Conservation (phyloP, 2,113 vertebrate genomes). For the Cnemophilus loriae region DNA sequence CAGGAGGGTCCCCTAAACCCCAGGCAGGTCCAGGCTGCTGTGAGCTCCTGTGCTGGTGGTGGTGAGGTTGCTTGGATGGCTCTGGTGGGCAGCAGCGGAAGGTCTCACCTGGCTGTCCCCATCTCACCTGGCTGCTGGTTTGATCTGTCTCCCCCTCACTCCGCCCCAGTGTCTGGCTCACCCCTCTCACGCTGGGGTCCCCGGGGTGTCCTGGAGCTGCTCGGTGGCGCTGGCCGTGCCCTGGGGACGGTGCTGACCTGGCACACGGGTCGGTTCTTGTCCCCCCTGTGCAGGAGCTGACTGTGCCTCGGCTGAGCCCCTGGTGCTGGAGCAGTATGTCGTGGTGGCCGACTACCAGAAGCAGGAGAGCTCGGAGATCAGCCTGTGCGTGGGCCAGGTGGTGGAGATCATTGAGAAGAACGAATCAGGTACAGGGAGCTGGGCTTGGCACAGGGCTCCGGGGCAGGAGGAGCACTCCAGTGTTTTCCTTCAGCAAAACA, state of each 20-base stretch:
- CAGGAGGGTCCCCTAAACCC: background rate
- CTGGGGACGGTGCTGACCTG: background rate
- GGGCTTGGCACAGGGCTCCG: background rate
- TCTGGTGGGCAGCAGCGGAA: background rate
- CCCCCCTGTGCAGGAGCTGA: constrained; percentile 77
- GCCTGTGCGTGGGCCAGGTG: constrained; percentile 90
- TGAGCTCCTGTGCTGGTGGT: background rate
- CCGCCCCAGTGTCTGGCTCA: background rate
- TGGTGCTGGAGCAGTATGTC: constrained; percentile 94
- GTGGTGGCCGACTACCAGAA: constrained; percentile 95
- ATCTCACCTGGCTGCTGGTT: constrained; percentile 17
- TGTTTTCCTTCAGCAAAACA: background rate
- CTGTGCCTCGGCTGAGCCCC: constrained; percentile 78
- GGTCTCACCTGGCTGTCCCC: background rate
- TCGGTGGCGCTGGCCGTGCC: background rate
- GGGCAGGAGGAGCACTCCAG: background rate
- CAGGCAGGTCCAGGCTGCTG: background rate
- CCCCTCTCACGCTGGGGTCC: background rate
- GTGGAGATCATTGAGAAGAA: constrained; percentile 99
- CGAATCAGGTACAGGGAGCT: constrained; percentile 83
- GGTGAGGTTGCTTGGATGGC: background rate
- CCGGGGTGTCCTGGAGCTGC: background rate
- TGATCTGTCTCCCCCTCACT: background rate
- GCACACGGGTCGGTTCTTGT: constrained; percentile 7
- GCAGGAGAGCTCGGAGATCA: constrained; percentile 98